Conservation (phyloP, 2,797 vertebrate genomes). For the Nannoperca obscura region DNA sequence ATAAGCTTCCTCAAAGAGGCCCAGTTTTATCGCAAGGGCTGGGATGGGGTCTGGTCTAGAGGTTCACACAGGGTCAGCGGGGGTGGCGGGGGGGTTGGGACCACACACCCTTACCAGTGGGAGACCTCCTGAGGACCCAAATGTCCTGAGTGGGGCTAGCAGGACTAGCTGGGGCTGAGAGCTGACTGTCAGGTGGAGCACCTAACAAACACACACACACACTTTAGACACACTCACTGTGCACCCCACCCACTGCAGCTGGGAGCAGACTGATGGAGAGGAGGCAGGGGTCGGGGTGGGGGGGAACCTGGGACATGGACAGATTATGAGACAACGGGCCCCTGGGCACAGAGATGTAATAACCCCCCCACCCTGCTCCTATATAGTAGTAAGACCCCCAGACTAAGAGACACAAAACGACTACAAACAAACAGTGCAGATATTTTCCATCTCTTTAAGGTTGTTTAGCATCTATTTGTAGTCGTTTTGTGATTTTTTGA, state of each 20-base stretch:
- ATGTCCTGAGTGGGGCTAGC: conserved; percentile 80
- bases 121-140: conserved; percentile 83
- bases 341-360: conserved; percentile 5
- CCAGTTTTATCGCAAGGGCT: conserved; percentile 6
- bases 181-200: conserved; percentile 73
- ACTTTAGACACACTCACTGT: conserved; percentile 58
- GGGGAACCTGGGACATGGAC: conserved; percentile 3
- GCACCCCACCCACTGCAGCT: conserved; percentile 20
- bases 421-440: no score
- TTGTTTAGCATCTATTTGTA: neutral
- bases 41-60: conserved; percentile 27
- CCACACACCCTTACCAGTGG: conserved; percentile 82
- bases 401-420: neutral
- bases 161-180: conserved; percentile 78
- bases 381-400: neutral
- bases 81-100: conserved; percentile 32
- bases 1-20: conserved; percentile 42
- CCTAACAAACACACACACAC: conserved; percentile 79
- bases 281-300: conserved; percentile 17
- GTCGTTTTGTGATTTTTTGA: no score
- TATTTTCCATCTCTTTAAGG: neutral
- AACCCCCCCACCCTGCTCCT: no score
- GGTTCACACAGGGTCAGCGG: conserved; percentile 38
- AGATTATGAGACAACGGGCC: neutral
- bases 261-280: conserved; percentile 5